A percentile compares a stretch with the other conserved stretches of the same genome.
phyloP scores from a whole-genome alignment of 2,797 vertebrate genomes.

The Eleutherodactylus coqui region DNA sequence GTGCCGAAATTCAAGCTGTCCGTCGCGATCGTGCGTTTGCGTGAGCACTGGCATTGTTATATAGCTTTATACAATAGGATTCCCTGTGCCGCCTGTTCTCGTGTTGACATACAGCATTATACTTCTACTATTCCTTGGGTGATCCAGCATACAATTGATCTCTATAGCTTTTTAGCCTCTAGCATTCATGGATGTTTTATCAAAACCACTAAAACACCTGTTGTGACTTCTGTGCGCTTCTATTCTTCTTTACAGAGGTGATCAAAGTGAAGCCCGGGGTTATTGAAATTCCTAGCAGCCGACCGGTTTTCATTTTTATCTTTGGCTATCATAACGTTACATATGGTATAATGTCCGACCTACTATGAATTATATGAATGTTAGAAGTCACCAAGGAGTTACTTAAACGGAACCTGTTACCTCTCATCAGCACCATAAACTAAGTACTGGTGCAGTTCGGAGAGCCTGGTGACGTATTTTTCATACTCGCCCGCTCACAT shows the following conservation, averaged over 20 bases:
- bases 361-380: no score
- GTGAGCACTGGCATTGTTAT: neutral
- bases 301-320: neutral
- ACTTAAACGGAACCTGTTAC: no score
- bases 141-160: neutral
- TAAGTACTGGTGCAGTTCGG: no score
- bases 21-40: no score
- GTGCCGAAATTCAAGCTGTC: no score
- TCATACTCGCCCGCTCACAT: no score
- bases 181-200: neutral
- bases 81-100: neutral
- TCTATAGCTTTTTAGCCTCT: neutral
- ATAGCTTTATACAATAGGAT: neutral
- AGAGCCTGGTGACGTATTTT: no score
- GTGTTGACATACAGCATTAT: conserved; percentile 2
- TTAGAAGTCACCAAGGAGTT: no score
- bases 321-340: no score
- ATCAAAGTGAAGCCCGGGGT: neutral
- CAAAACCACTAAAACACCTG: neutral
- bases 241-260: neutral
- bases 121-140: neutral
- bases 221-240: neutral
- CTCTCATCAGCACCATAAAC: no score
- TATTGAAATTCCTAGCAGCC: neutral
- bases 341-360: no score